Percentiles rank a stretch among this genome's conserved stretches.
These are phyloP conservation scores for Mellilla xanthometata DNA, from an alignment of 2,888 invertebrate species.

Conservation along the genomic window DNA sequence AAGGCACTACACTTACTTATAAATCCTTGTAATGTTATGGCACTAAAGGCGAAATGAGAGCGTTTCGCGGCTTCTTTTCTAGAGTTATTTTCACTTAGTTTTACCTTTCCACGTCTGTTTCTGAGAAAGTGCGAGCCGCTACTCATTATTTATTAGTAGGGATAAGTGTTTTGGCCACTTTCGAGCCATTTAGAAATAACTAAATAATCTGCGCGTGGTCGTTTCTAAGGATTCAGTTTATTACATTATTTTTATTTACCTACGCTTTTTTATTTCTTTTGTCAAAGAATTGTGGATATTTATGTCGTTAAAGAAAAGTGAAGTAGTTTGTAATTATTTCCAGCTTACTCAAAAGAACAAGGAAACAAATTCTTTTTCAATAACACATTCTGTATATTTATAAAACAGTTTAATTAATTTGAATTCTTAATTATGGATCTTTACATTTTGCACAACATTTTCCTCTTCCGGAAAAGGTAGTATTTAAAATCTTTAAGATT, in stretches of 20 bases:
- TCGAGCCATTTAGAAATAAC: constrained; percentile 26
- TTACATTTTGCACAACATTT: constrained; percentile 13
- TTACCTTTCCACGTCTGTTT: constrained; percentile 28
- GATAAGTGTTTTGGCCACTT: constrained; percentile 32
- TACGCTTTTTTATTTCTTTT: too few relatives aligned
- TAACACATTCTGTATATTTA: too few relatives aligned
- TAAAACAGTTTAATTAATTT: constrained; percentile 1
- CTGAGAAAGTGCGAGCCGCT: constrained; percentile 18
- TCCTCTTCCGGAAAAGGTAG: constrained; percentile 7
- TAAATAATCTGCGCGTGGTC: constrained; percentile 23
- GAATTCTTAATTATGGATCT: constrained; percentile 16
- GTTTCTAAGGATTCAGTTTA: too few relatives aligned
- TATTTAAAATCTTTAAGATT: constrained; percentile 6
- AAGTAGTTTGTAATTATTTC: too few relatives aligned
- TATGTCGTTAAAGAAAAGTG: too few relatives aligned
- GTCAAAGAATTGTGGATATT: too few relatives aligned
- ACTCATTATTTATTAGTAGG: constrained; percentile 32
- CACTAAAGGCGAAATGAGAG: constrained; percentile 27
- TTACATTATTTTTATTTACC: too few relatives aligned
- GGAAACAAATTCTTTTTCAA: too few relatives aligned
- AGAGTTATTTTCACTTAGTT: constrained; percentile 32
- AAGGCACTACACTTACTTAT: constrained; percentile 19
- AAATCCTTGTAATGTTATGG: constrained; percentile 29
- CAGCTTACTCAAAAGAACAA: too few relatives aligned
- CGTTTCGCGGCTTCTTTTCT: constrained; percentile 24